Conservation (phyloP, 2,113 vertebrate species). For the Candoia aspera region DNA sequence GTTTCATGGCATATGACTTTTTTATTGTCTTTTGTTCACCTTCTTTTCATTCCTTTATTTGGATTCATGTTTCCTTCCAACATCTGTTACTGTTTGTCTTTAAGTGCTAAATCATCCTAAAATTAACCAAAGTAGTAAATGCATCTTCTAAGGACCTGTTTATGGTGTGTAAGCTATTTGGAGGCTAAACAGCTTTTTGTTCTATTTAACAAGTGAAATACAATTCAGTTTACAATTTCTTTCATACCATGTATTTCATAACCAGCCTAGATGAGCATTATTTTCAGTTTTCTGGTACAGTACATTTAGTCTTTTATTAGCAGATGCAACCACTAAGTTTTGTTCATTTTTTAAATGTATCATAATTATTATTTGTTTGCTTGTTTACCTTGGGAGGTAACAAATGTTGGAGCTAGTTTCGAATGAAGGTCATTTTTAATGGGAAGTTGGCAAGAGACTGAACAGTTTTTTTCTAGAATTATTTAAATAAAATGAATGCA, state of each 20-base stretch:
- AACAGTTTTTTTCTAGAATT: neutral
- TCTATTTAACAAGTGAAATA: slow-evolving; percentile 20
- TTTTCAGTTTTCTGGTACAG: neutral
- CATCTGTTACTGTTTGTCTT: slow-evolving; percentile 30
- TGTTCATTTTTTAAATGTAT: neutral
- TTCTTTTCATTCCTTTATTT: slow-evolving; percentile 21
- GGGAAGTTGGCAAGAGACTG: slow-evolving; percentile 27
- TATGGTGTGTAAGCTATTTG: neutral
- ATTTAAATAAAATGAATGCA: slow-evolving; percentile 36
- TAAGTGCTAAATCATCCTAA: slow-evolving; percentile 19
- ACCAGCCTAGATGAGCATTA: neutral
- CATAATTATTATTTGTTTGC: too few species aligned
- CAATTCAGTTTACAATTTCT: slow-evolving; percentile 8
- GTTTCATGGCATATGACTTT: slow-evolving; percentile 15
- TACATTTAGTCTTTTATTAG: slow-evolving; percentile 39
- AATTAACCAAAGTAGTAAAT: slow-evolving; percentile 20
- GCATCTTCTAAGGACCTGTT: slow-evolving; percentile 2
- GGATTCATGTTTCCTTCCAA: slow-evolving; percentile 14
- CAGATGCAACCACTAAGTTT: neutral
- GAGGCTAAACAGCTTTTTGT: slow-evolving; percentile 20
- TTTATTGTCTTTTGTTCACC: slow-evolving; percentile 28
- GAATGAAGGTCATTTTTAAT: slow-evolving; percentile 32
- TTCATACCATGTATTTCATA: neutral
- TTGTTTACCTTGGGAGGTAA: neutral
- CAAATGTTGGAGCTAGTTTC: rapidly evolving